Percentiles rank a stretch among this genome's conserved stretches.
Evolutionary conservation across 1,140 invertebrate genomes (phyloP).

Genomic region (Habropoda laboriosa): DNA sequence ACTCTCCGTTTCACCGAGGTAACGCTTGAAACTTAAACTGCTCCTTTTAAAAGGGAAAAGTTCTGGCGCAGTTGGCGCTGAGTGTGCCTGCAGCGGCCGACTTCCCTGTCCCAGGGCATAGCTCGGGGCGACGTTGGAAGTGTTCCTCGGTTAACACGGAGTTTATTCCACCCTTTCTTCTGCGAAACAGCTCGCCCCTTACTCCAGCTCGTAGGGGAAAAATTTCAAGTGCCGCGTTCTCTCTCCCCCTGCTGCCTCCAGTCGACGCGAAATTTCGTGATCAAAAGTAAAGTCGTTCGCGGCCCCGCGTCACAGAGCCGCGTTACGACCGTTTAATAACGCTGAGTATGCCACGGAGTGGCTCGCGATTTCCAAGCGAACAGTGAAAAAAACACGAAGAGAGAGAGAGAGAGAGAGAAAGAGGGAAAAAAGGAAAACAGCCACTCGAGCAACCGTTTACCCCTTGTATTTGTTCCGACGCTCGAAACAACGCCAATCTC

Average conservation of each 20-base stretch:
- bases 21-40: conserved; percentile 54
- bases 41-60: conserved; percentile 28
- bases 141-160: conserved; percentile 44
- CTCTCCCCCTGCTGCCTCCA: too few relatives aligned
- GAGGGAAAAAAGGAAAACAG: not conserved
- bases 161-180: conserved; percentile 39
- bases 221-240: conserved; percentile 14
- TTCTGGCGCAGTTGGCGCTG: not conserved
- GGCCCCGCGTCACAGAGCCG: not conserved
- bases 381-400: not conserved
- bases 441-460: not conserved
- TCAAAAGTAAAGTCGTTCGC: conserved; percentile 8
- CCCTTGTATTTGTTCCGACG: not conserved
- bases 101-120: conserved; percentile 25
- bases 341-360: not conserved
- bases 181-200: not conserved
- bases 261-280: conserved; percentile 26
- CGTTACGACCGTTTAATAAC: conserved; percentile 14
- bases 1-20: conserved; percentile 39
- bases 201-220: too few relatives aligned
- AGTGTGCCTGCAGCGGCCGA: conserved; percentile 22
- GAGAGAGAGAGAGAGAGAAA: not conserved
- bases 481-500: too few relatives aligned
- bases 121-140: conserved; percentile 5
- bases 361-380: not conserved